Conservation (phyloP, 1,140 invertebrate genomes). For the Brachionus rubens region DNA sequence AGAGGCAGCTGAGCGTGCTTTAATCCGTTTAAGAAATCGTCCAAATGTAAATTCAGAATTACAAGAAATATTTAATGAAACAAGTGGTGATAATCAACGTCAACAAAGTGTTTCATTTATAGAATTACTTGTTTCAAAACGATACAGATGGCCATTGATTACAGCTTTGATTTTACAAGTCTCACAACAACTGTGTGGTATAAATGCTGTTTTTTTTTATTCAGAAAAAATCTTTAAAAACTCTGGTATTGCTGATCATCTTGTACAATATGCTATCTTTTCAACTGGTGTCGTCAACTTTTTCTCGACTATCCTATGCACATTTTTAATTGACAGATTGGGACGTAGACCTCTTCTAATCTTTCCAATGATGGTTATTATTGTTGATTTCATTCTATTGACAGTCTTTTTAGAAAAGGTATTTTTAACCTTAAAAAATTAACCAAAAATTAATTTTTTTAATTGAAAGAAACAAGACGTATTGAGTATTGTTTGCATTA, state of each 20-base stretch:
- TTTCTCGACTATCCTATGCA: slow-evolving; percentile 67
- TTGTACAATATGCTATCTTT: slow-evolving; percentile 70
- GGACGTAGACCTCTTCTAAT: slow-evolving; percentile 49
- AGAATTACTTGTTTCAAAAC: neutral
- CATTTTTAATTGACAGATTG: slow-evolving; percentile 53
- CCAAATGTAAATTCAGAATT: slow-evolving; percentile 15
- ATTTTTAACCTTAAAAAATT: neutral
- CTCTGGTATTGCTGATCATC: slow-evolving; percentile 65
- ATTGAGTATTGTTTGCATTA: slow-evolving; percentile 30
- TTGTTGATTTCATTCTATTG: slow-evolving; percentile 26
- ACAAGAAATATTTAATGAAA: neutral
- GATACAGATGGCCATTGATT: slow-evolving; percentile 26
- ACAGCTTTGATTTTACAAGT: slow-evolving; percentile 23
- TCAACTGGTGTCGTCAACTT: slow-evolving; percentile 72
- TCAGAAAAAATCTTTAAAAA: slow-evolving; percentile 69
- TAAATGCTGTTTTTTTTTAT: slow-evolving; percentile 83
- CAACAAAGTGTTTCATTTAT: neutral
- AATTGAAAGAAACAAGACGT: neutral
- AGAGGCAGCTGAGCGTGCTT: neutral
- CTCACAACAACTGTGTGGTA: slow-evolving; percentile 75
- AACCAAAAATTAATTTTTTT: neutral
- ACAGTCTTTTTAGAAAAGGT: slow-evolving; percentile 17
- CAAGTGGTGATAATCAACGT: neutral
- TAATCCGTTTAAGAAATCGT: neutral
- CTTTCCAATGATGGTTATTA: slow-evolving; percentile 13